Evolutionary conservation across 2,113 vertebrate genomes (phyloP).

Genomic region (Dasyornis broadbenti): DNA sequence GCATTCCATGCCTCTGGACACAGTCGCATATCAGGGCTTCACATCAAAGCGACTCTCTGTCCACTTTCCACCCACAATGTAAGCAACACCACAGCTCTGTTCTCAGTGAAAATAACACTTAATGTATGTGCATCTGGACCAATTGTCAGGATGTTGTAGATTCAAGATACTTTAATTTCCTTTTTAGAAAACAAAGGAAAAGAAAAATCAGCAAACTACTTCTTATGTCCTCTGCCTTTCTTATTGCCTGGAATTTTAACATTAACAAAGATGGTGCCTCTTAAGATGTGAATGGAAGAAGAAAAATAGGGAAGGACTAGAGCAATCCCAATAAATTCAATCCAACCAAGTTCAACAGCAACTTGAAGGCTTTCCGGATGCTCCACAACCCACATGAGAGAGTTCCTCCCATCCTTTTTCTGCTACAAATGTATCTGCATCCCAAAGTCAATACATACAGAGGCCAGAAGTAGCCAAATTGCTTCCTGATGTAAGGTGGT

Average conservation of each 20-base stretch:
- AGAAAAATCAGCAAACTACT: neutral
- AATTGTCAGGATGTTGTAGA: neutral
- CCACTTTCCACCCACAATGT: neutral
- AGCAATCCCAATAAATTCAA: neutral
- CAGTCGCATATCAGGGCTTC: neutral
- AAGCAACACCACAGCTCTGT: neutral
- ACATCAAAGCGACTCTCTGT: neutral
- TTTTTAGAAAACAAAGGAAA: neutral
- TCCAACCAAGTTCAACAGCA: neutral
- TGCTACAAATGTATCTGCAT: neutral
- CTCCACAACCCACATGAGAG: neutral
- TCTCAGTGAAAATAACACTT: neutral
- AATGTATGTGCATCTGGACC: accelerated
- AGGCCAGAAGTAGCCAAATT: neutral
- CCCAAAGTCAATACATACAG: neutral
- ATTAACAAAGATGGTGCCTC: neutral
- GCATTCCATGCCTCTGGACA: neutral
- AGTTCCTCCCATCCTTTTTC: neutral
- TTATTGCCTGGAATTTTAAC: neutral
- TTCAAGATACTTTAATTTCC: neutral
- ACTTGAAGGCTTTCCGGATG: neutral
- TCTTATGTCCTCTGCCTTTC: neutral
- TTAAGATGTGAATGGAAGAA: neutral
- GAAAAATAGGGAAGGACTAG: neutral
- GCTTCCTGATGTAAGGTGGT: neutral